Evolutionary conservation across 2,888 invertebrate species (phyloP).

Genomic region (Chloroclysta siterata): DNA sequence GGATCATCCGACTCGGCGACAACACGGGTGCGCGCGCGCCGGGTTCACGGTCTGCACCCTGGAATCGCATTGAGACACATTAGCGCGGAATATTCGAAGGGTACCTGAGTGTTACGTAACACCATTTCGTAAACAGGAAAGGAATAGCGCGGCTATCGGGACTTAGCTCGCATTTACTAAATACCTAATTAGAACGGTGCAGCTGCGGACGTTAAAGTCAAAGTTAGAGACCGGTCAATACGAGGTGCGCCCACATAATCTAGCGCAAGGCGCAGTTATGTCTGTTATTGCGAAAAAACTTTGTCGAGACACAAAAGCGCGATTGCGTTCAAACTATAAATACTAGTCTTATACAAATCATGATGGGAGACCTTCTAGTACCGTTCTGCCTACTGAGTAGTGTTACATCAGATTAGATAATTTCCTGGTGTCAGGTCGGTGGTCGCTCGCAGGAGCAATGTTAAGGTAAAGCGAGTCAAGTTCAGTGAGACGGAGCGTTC

Average conservation of each 20-base stretch:
- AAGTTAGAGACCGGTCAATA: constrained; percentile 42
- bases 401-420: constrained; percentile 46
- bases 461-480: constrained; percentile 74
- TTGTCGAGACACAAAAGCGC: constrained; percentile 11
- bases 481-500: constrained; percentile 69
- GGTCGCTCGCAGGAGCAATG: constrained; percentile 52
- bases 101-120: constrained; percentile 52
- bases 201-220: constrained; percentile 45
- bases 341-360: neutral
- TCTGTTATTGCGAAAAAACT: constrained; percentile 30
- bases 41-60: constrained; percentile 81
- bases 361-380: neutral
- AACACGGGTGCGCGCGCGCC: constrained; percentile 67
- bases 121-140: constrained; percentile 63
- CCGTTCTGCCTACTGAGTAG: constrained; percentile 18
- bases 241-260: constrained; percentile 40
- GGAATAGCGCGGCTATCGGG: constrained; percentile 41
- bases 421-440: constrained; percentile 43
- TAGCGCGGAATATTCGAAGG: constrained; percentile 62
- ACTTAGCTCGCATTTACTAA: constrained; percentile 49
- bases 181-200: constrained; percentile 47
- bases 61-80: constrained; percentile 69
- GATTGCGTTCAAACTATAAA: neutral
- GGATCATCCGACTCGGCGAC: constrained; percentile 75
- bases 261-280: constrained; percentile 29